These are phyloP conservation scores for Polia nebulosa DNA, from an alignment of 2,888 invertebrate species.

Conservation along the genomic window DNA sequence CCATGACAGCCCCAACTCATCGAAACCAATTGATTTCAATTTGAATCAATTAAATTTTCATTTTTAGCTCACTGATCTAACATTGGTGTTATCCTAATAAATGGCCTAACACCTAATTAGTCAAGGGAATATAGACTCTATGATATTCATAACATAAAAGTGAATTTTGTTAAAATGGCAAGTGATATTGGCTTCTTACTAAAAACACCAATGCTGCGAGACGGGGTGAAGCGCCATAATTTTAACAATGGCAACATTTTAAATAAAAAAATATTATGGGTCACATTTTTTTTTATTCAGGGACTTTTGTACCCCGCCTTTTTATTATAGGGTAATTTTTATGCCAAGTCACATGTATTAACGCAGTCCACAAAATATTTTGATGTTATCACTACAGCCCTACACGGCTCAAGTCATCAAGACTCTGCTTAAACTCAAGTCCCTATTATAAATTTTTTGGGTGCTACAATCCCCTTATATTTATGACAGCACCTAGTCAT, in stretches of 20 bases:
- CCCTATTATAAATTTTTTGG: background rate
- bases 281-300: slow-evolving; percentile 39
- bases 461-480: slow-evolving; percentile 28
- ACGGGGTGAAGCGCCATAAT: slow-evolving; percentile 48
- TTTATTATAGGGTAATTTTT: slow-evolving; percentile 5
- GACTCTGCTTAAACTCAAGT: slow-evolving; percentile 12
- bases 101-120: slow-evolving; percentile 64
- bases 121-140: slow-evolving; percentile 66
- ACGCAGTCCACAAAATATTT: background rate
- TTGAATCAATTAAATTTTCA: slow-evolving; percentile 63
- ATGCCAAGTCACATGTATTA: background rate
- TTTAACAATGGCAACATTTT: slow-evolving; percentile 33
- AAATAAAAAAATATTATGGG: slow-evolving; percentile 37
- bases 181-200: slow-evolving; percentile 69
- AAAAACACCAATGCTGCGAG: slow-evolving; percentile 49
- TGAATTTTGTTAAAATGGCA: slow-evolving; percentile 70
- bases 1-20: slow-evolving; percentile 22
- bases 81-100: slow-evolving; percentile 60
- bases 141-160: slow-evolving; percentile 56
- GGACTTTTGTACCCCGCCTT: slow-evolving; percentile 1
- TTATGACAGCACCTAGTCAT: slow-evolving; percentile 52
- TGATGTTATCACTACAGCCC: slow-evolving; percentile 11
- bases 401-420: slow-evolving; percentile 1
- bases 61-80: slow-evolving; percentile 60
- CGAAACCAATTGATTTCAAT: slow-evolving; percentile 43